Base-by-base conservation (phyloP, 2,113 vertebrate genomes). In the Limanda limanda region DNA sequence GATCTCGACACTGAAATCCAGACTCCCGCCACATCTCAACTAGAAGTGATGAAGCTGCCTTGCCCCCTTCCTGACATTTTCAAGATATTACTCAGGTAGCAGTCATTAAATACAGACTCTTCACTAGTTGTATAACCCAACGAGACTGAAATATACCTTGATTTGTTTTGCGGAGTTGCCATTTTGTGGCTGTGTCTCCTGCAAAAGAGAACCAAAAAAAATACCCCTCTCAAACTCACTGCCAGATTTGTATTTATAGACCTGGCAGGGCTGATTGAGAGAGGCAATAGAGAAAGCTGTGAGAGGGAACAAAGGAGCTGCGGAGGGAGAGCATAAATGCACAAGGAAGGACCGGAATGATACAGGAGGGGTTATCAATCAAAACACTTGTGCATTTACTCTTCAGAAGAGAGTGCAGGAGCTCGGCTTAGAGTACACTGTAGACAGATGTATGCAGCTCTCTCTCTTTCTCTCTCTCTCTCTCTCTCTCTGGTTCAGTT, bases 211-310 rank as follows among this genome's bases (percentile, higher is more conserved):
- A 52, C 37, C 37, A 5, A 66, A 51, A 68, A 74, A 79, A 80
- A 74, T 60, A 60, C 57, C 48, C 59, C 57, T 20, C 59, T 77
- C 68, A 71, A 76, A 78, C 77, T 74, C 80, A 40, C 52, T 80
- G 81, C 76, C 84, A 89, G 82, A 87, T 91, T 82, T 85, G 82
- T 86, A 87, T 89, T 91, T 85, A 86, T 89, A 88, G 83, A 85
- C 77, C 85, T 86, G 86, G 90, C 86, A 79, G 66, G 70, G 52
- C 59, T 88, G 86, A 91, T 86, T 87, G 87, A 91, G 88, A 78
- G 84, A 82, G 66, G 82, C 79, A 71, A 80, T 86, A 71, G 73
- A 86, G 73, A 72, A 84, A 56, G 60, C 85, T 75, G 55, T 54
- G 77, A 82, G 80, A 76, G 67, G 81, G 84, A 89, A 84, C 72